These are phyloP conservation scores for Portevinia maculata DNA, from an alignment of 2,888 invertebrate species.

Conservation along the genomic window DNA sequence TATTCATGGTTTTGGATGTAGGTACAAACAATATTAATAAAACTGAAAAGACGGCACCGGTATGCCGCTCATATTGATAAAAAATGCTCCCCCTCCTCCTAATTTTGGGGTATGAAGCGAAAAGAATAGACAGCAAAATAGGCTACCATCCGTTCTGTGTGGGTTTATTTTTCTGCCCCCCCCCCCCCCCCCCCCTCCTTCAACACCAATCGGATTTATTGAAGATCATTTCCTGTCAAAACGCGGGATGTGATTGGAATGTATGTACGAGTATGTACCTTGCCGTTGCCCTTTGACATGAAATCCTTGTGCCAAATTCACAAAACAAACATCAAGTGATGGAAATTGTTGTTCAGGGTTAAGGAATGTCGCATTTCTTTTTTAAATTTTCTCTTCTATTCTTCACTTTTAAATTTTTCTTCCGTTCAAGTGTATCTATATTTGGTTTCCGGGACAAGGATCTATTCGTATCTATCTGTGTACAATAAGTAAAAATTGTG, in stretches of 20 bases:
- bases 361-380: conserved; percentile 18
- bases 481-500: conserved; percentile 11
- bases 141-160: background rate
- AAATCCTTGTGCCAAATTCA: conserved; percentile 41
- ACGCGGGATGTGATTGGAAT: background rate
- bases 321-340: conserved; percentile 24
- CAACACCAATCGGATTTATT: conserved; percentile 44
- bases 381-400: conserved; percentile 6
- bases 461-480: conserved; percentile 1
- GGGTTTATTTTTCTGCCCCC: conserved; percentile 27
- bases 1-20: conserved; percentile 10
- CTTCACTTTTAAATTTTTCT: conserved; percentile 12
- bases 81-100: too few species aligned
- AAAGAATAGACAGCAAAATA: conserved; percentile 4
- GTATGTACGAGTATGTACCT: too few species aligned
- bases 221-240: conserved; percentile 57
- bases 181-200: conserved; percentile 24
- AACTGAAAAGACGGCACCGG: conserved; percentile 19
- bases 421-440: background rate
- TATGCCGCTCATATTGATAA: too few species aligned
- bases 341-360: conserved; percentile 52
- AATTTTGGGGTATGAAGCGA: background rate
- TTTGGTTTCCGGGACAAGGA: conserved; percentile 35
- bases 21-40: conserved; percentile 42
- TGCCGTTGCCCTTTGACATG: background rate